These are phyloP conservation scores for Pogoniulus pusillus DNA, from an alignment of 2,797 vertebrate genomes.

Conservation along the genomic window DNA sequence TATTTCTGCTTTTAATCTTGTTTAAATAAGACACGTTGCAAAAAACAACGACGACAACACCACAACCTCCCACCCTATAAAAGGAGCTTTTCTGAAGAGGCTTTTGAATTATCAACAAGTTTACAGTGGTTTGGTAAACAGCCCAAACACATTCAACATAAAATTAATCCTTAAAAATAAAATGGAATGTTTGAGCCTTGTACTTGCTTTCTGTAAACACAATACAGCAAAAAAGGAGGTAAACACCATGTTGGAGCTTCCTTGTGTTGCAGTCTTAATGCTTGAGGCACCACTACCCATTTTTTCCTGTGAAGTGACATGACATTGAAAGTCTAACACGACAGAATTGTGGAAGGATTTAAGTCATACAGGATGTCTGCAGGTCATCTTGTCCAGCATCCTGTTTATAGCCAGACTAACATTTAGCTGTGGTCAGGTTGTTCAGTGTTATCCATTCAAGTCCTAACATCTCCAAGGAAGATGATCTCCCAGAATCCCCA, in stretches of 20 bases:
- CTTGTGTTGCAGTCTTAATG: fast-evolving
- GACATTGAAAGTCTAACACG: background rate
- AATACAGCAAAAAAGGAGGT: background rate
- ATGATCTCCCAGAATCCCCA: background rate
- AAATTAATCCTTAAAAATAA: background rate
- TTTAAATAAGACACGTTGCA: background rate
- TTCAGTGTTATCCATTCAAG: background rate
- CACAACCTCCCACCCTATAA: background rate
- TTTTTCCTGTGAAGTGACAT: background rate
- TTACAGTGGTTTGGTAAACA: background rate
- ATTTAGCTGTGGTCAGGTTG: background rate
- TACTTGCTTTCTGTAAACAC: background rate
- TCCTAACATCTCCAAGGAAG: background rate
- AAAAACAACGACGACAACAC: background rate
- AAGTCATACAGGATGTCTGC: background rate
- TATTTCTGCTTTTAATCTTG: background rate
- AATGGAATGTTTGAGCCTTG: background rate
- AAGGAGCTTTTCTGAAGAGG: background rate
- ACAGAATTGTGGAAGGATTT: background rate
- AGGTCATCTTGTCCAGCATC: background rate
- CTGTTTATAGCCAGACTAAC: background rate
- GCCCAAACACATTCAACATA: background rate
- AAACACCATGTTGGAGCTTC: background rate
- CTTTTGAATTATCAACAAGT: background rate
- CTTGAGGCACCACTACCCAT: background rate